These are phyloP conservation scores for Erebia aethiops DNA, from an alignment of 2,888 invertebrate genomes.

Conservation along the genomic window DNA sequence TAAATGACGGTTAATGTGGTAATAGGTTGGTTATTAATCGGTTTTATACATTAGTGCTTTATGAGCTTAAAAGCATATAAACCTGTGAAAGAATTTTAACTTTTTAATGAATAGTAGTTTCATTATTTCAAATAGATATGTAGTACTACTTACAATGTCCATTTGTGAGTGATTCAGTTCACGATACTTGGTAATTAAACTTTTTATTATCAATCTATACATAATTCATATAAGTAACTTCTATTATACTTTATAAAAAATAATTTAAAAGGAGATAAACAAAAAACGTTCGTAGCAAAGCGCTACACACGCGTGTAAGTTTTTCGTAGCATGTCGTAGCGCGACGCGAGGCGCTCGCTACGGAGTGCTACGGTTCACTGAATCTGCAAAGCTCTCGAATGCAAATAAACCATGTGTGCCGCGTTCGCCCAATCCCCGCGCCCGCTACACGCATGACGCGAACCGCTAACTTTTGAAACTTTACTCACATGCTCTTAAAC, in stretches of 20 bases:
- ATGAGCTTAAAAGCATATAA: background rate
- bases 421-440: slow-evolving; percentile 69
- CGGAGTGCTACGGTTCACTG: slow-evolving; percentile 76
- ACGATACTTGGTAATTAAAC: background rate
- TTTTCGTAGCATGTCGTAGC: slow-evolving; percentile 65
- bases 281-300: slow-evolving; percentile 39
- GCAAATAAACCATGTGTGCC: slow-evolving; percentile 81
- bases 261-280: background rate
- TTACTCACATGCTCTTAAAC: slow-evolving; percentile 63
- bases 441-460: slow-evolving; percentile 72
- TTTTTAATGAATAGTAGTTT: background rate
- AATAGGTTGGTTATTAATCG: slow-evolving; percentile 4
- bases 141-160: slow-evolving; percentile 2
- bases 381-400: slow-evolving; percentile 75
- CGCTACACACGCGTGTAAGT: slow-evolving; percentile 49
- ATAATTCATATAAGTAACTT: background rate
- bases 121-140: background rate
- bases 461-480: slow-evolving; percentile 76
- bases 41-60: background rate
- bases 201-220: background rate
- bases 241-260: background rate
- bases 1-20: background rate
- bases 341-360: slow-evolving; percentile 57
- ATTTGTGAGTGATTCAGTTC: background rate
- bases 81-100: background rate